phyloP scores from a whole-genome alignment of 2,888 invertebrate genomes.

The Amblyjoppa proteus region DNA sequence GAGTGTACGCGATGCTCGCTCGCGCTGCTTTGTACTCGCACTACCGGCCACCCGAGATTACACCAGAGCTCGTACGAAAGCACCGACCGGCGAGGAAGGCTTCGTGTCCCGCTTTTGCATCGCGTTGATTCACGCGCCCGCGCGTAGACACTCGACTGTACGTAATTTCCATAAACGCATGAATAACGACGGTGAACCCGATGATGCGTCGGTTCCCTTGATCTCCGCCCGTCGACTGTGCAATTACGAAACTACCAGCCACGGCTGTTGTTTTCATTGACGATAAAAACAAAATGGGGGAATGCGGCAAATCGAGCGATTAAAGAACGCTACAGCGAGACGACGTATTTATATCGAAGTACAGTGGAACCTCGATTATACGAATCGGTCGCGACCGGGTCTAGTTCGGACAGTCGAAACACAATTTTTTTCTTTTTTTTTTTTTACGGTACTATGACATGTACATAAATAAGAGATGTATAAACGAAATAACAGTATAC shows the following conservation, averaged over 20 bases:
- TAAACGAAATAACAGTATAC: no score
- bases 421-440: no score
- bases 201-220: conserved; percentile 32
- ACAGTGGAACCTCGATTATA: no score
- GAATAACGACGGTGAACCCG: conserved; percentile 56
- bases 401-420: no score
- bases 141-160: conserved; percentile 44
- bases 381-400: no score
- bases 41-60: conserved; percentile 53
- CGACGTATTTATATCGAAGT: not conserved
- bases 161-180: conserved; percentile 63
- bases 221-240: conserved; percentile 8
- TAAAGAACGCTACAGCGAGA: no score
- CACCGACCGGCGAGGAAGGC: conserved; percentile 27
- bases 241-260: conserved; percentile 36
- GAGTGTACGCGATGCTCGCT: conserved; percentile 40
- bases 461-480: no score
- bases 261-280: not conserved
- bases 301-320: no score
- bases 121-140: conserved; percentile 54
- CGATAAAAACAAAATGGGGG: not conserved
- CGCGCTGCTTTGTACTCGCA: conserved; percentile 48
- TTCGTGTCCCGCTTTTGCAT: conserved; percentile 14
- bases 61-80: conserved; percentile 49
- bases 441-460: no score